Evolutionary conservation across 2,797 vertebrate genomes (phyloP).

Genomic region (Hemitrygon akajei): DNA sequence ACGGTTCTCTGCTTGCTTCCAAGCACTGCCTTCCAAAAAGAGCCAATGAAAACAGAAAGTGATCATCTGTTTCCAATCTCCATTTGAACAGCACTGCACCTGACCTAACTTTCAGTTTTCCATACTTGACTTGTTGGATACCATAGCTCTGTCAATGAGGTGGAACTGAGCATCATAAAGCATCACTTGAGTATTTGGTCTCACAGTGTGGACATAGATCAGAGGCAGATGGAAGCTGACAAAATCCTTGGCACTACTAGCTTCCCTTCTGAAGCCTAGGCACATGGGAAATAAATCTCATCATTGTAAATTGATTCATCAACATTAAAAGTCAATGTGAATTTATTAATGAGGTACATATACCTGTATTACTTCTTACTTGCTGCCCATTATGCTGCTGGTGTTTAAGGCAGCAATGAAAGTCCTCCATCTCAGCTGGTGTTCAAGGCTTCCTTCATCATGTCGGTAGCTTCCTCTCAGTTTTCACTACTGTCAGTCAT

Average conservation of each 20-base stretch:
- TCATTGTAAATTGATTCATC: neutral
- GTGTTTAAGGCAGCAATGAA: too few species aligned
- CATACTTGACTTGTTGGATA: neutral
- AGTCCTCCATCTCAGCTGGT: too few species aligned
- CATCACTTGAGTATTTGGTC: neutral
- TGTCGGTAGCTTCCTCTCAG: too few species aligned
- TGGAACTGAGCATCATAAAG: neutral
- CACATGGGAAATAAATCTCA: neutral
- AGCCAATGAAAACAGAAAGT: neutral
- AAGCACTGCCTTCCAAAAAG: neutral
- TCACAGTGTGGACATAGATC: neutral
- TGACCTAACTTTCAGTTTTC: neutral
- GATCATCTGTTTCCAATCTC: neutral
- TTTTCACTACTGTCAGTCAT: too few species aligned
- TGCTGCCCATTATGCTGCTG: too few species aligned
- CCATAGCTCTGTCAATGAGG: neutral
- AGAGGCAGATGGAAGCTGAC: neutral
- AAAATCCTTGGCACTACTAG: neutral
- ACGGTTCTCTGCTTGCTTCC: neutral
- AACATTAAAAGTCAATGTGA: neutral
- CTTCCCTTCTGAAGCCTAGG: neutral
- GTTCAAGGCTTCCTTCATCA: too few species aligned
- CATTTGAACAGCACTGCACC: neutral
- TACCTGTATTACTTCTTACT: too few species aligned
- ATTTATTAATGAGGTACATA: too few species aligned